phyloP scores from a whole-genome alignment of 1,140 invertebrate genomes.

The Drosophila bocqueti region DNA sequence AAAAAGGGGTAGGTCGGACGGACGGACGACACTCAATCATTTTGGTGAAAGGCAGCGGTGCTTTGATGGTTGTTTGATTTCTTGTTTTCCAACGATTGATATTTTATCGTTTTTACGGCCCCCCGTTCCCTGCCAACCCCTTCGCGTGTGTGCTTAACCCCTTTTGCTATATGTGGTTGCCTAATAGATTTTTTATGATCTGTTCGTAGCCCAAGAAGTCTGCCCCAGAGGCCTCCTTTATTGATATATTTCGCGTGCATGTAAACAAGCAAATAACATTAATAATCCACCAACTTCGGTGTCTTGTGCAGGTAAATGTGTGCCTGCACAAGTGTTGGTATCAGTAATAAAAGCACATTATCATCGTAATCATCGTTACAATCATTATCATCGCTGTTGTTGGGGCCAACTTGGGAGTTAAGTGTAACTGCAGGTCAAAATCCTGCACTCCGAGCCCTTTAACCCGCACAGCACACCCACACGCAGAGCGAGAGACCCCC shows the following conservation, averaged over 20 bases:
- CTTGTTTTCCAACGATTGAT: conserved; percentile 81
- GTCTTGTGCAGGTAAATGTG: conserved; percentile 11
- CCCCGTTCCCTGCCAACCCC: neutral
- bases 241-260: conserved; percentile 70
- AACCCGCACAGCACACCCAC: conserved; percentile 17
- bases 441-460: conserved; percentile 41
- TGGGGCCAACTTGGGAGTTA: conserved; percentile 61
- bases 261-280: conserved; percentile 78
- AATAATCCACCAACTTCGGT: conserved; percentile 42
- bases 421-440: conserved; percentile 77
- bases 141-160: conserved; percentile 13
- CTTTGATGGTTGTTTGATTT: conserved; percentile 85
- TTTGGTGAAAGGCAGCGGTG: conserved; percentile 54
- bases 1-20: conserved; percentile 15
- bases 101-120: conserved; percentile 77
- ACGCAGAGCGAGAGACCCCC: conserved; percentile 5
- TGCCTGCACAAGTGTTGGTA: conserved; percentile 63
- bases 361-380: conserved; percentile 33
- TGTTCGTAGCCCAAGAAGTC: conserved; percentile 40
- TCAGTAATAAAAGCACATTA: conserved; percentile 73
- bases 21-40: conserved; percentile 71
- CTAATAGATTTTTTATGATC: conserved; percentile 84
- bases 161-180: conserved; percentile 71
- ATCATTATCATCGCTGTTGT: conserved; percentile 17
- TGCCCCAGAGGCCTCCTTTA: conserved; percentile 41